Base-by-base conservation (phyloP, 1,140 invertebrate genomes). In the Drosophila sturtevanti region DNA sequence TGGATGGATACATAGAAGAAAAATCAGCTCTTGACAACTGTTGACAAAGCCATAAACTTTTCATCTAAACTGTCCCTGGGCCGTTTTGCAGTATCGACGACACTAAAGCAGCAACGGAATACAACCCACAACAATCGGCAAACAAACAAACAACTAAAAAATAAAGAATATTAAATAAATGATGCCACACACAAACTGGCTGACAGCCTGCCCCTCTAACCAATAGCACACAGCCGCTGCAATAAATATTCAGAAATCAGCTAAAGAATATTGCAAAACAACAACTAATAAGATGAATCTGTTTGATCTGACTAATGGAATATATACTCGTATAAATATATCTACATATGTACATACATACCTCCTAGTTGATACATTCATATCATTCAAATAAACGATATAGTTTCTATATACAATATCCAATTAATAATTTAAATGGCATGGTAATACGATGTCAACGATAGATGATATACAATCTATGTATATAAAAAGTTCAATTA, bases 231-330 rank as follows among this genome's bases (percentile, higher is more conserved):
- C 63, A 67, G 52, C 44, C 52, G 72, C 59, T 69, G 68, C 72
- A 84, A 85, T 84, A 80, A 80, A 81, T 73, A 75, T 63, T 72
- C 41, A 48, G 37, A 72, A 77, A 68, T 67, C 66, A 65, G 24
- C 65, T 65, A 21, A 68, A 78, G 69, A 86, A 71, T 68, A 63
- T 63, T 77, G 74, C 44, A 71, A 71, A 80, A 58, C 21, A 22
- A 41, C 16, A 51, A 31, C 35, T 60, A 60, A 41, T 14, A 16
- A 41, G 22, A 27, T 7, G 24, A 18, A 56, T 56, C 24, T 56
- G 9, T 56, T 34, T 34, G 16, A 14, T 56, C 54, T 56, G 14
- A 34, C 54, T 56, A 56, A 56, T 56, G 10, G 54, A 18, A 56
- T 34, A 54, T 31, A 54, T 22, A n/a, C n/a, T n/a, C n/a, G n/a